Base-by-base conservation (phyloP, 2,113 vertebrate species). In the Psittacula cyanocephala region DNA sequence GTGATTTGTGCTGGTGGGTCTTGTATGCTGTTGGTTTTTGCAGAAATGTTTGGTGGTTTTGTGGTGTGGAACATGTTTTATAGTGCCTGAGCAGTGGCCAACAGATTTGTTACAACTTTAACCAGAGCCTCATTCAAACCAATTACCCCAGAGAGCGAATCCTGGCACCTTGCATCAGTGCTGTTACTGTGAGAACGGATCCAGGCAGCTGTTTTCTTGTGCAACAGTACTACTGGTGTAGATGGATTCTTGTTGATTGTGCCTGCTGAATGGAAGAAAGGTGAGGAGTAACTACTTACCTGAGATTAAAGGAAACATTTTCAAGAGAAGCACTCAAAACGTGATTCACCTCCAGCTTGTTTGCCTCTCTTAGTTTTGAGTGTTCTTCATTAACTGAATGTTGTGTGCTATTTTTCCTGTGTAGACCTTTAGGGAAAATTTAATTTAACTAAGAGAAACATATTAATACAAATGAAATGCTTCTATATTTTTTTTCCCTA, bases 301-400 rank as follows among this genome's bases (percentile, higher is more conserved):
- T 91, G 59, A 88, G 71, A 93, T 86, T 50, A 88, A 52, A 91
- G 85, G 90, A 96, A 91, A 64, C 17, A 8, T 47, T 94, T 92
- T 90, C 71, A 91, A 69, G 69, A 88, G 71, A 72, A 90, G 28
- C 69, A 88, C 82, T 94, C 65, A 62, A 81, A 90, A 65, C 4
- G 11, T 67, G 76, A 75, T 94, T 97, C 62, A 94, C 86, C 41
- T 94, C 35, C 62, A 92, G 86, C 83, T 81, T 96, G 82, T 94
- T 95, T 97, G 72, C 86, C 86, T 96, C 90, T 95, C 49, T 7
- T 35, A 75, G 83, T 76, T 93, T 88, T 76, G 82, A 97, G 95
- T 92, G 80, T 90, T 96, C 72, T 95, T 96, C 92, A 95, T 62
- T 91, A 92, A 86, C 82, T 86, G 44, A 89, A 75, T 92, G 65